Base-by-base conservation (phyloP, 1,140 invertebrate genomes). In the Drosophila guanche region DNA sequence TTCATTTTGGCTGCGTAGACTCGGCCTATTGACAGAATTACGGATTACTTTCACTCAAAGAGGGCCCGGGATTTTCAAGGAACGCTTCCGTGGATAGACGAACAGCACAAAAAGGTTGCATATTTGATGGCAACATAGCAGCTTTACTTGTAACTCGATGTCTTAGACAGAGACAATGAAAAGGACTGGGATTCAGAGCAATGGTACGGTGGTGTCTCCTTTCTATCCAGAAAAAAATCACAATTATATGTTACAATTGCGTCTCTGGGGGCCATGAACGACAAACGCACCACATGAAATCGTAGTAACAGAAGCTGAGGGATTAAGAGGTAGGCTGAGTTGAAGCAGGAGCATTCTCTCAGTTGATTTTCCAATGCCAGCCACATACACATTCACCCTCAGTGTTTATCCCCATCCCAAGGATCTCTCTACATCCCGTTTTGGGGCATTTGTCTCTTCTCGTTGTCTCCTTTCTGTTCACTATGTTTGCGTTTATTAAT, bases 231-330 rank as follows among this genome's bases (percentile, higher is more conserved):
- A 67, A 86, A 86, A 86, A 88, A 86, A 86, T 88, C 79, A 86
- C 83, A 86, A 86, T 86, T 86, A 86, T 88, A 86, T 86, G 83
- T 88, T 83, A 86, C 83, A 86, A 86, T 86, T 86, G 83, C 78
- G 83, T 86, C 83, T 83, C 83, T 83, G 70, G 83, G 80, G 83
- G 84, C 75, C 77, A 61, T 80, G 71, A 78, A 52, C 72, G 72
- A 78, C 72, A 78, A 76, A 76, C 76, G 69, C 58, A 52, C 50
- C 27, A 25, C 33, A 37, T 10, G 10, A 68, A 63, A 50, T 25
- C 66, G 68, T 50, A 37, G 51, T 68, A 68, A 68, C 63, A 68
- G 68, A 65, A 68, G 62, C 66, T 37, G 33, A 37, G 12, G 33
- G 33, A 37, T 37, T 1, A 1, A 67, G 55, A 62, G 33, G 62